Base-by-base conservation (phyloP, 2,797 vertebrate species). In the Loris lydekkerianus region DNA sequence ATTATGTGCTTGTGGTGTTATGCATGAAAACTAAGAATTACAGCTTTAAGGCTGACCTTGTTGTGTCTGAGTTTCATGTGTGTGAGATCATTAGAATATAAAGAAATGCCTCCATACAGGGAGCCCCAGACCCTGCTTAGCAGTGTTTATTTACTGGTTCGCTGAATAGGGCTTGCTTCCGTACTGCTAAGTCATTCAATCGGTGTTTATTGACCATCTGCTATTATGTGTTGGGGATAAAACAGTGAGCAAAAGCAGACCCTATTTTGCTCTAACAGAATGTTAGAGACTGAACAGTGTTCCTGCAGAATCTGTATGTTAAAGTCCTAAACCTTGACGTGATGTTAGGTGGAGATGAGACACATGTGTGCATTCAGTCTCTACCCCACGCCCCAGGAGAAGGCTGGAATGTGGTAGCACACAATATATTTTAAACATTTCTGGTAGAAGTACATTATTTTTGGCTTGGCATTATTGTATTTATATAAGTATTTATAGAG, bases 61-160 rank as follows among this genome's bases (percentile, higher is more conserved):
- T 20, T 53, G 5, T 56, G 91, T 91, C 46, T 73, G 60, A 9
- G 37, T 70, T 78, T 85, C 70, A 78, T 56, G n/a, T 78, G 37
- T 56, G 29, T 43, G 78, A 91, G 72, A 80, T 53, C 23, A 75
- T 80, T 61, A 86, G 7, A 78, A 11, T 40, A 17, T 56, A 60
- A 85, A 88, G 8, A 14, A 91, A 84, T 18, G 9, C 1, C 72
- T 58, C 29, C 10, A 21, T 46, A 34, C 17, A 40, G 2, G 0
- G 20, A 43, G 21, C 0, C 7, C 0, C 3, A 61, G 8, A 49
- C 20, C 0, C 7, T 72, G 8, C 3, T 5, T 6, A 49, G 4
- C 20, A 31, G 40, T 25, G 31, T 7, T 0, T 20, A 53, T 84
- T n/a, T 67, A 25, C 34, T 61, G 31, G 40, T 46, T 84, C 56